Base-by-base conservation (phyloP, 92 coral and sea anemone genomes). In the Virgularia gustaviana region DNA sequence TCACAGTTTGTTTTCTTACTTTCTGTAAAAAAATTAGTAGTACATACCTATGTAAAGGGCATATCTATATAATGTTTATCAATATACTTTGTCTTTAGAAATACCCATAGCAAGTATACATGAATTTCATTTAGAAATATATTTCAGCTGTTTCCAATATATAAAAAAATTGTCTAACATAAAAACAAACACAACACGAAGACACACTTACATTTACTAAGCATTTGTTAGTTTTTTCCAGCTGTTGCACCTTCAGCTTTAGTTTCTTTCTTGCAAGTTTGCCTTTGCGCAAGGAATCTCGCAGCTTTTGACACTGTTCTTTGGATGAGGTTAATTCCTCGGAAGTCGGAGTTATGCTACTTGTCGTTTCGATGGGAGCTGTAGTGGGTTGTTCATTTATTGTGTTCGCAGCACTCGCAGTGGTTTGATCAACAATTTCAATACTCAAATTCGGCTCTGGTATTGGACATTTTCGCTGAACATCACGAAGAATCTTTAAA, bases 181-280 rank as follows among this genome's bases (percentile, higher is more conserved):
- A 25, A 55, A 9, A 8, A 55, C 27, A 55, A 55, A 55, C 37
- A 30, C 23, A 9, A 2, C 65, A 57, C 25, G 19, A 9, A 57
- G 65, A 57, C 65, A 57, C 65, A 57, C 65, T 57, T 57, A 57
- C 65, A 57, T 57, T 57, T 20, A 57, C 39, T 30, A 57, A 57
- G 65, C 65, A 4, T 42, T 57, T 57, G 65, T 57, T 57, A 57
- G 65, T 57, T 28, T 57, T 57, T 57, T 57, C 65, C 39, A 57
- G 65, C 65, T 57, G 65, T 23, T 57, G 65, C 65, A 57, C 65
- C 39, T 30, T 57, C 65, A 57, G 39, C 65, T 57, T 57, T 23
- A 23, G 65, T 57, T 57, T 57, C 31, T n/a, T 7, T 55, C 65
- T 57, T 2, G 65, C 37, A 1, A 57, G 37, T 57, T 57, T 57